A percentile compares a stretch with the other conserved stretches of the same genome.
phyloP scores from a whole-genome alignment of 2,113 vertebrate species.

The Datnioides undecimradiatus region DNA sequence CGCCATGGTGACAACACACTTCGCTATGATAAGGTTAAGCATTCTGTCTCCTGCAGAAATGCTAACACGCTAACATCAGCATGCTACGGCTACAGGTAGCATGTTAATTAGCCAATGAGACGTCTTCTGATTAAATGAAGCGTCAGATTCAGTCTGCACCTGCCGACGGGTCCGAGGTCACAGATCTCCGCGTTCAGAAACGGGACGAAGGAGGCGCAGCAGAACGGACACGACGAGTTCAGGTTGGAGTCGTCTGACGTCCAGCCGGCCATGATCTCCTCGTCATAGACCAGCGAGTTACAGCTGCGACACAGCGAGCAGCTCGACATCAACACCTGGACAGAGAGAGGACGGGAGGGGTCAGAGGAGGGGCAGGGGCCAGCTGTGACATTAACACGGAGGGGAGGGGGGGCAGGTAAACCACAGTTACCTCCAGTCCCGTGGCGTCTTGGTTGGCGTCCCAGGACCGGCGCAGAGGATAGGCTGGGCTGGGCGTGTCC shows the following conservation, averaged over 20 bases:
- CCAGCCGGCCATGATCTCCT: constrained; percentile 98
- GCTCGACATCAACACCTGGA: constrained; percentile 88
- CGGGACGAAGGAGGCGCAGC: constrained; percentile 89
- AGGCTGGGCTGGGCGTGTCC: constrained; percentile 82
- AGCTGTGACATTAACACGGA: not conserved
- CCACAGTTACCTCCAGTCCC: constrained; percentile 89
- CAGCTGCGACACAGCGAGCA: constrained; percentile 91
- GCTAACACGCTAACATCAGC: too few species aligned
- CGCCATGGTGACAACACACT: too few species aligned
- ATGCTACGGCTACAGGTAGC: too few species aligned
- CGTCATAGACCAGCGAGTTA: constrained; percentile 90
- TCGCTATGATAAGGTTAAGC: too few species aligned
- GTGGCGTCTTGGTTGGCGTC: constrained; percentile 84
- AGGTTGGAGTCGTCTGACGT: constrained; percentile 96
- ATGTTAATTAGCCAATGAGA: too few species aligned
- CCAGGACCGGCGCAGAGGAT: constrained; percentile 83
- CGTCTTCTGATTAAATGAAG: too few species aligned
- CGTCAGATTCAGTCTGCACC: too few species aligned
- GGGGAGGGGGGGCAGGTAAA: too few species aligned
- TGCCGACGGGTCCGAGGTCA: constrained; percentile 83
- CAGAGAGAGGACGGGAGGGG: constrained; percentile 68
- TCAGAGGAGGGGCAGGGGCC: not conserved
- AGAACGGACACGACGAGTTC: constrained; percentile 93
- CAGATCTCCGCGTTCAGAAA: constrained; percentile 91
- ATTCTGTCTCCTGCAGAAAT: too few species aligned